Conservation (phyloP, 2,113 vertebrate species). For the Phalacrocorax pelagicus region DNA sequence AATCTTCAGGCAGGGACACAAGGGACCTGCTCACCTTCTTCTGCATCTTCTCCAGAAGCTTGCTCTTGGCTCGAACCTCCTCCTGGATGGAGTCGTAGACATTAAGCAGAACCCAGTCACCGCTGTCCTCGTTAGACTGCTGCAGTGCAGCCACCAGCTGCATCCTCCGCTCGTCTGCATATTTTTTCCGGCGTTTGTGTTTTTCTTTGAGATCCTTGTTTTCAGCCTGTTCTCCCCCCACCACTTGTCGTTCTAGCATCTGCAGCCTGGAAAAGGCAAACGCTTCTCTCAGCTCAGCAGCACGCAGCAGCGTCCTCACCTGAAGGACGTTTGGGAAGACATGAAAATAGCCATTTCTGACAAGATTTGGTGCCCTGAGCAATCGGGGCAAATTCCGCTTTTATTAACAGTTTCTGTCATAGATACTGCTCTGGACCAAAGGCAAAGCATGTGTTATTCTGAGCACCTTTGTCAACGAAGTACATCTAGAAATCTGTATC, state of each 20-base stretch:
- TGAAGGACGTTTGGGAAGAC: neutral
- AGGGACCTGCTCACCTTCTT: constrained; percentile 75
- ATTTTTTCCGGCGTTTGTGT: constrained; percentile 72
- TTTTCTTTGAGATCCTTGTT: constrained; percentile 86
- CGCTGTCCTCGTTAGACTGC: constrained; percentile 74
- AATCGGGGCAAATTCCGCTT: neutral
- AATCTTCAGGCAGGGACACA: too few relatives aligned
- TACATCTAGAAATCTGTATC: neutral
- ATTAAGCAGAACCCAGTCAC: constrained; percentile 78
- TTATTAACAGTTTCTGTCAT: neutral
- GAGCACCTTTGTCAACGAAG: neutral
- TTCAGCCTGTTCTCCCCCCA: constrained; percentile 84
- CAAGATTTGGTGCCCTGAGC: neutral
- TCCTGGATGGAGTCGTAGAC: constrained; percentile 90
- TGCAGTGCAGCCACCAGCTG: constrained; percentile 80
- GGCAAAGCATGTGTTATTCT: neutral
- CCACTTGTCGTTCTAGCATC: constrained; percentile 85
- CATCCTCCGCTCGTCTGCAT: constrained; percentile 78
- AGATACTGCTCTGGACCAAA: neutral
- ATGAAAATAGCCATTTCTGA: neutral
- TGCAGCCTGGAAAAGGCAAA: constrained; percentile 76
- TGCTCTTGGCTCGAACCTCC: constrained; percentile 83
- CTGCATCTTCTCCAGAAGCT: constrained; percentile 82
- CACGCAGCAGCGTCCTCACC: rapidly evolving
- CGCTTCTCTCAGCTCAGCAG: neutral